Base-by-base conservation (phyloP, 2,797 vertebrate genomes). In the Sebastolobus altivelis region DNA sequence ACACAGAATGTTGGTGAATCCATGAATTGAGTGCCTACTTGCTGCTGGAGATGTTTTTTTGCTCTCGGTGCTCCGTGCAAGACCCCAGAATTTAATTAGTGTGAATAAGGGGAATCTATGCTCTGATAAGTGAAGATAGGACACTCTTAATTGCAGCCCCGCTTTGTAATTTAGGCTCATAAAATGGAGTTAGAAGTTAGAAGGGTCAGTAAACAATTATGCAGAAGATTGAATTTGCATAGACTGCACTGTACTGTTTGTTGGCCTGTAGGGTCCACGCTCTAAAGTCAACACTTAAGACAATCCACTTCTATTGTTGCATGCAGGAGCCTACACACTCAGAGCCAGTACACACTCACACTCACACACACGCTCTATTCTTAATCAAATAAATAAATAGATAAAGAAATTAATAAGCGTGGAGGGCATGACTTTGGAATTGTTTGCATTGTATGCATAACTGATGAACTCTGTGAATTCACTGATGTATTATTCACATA, bases 371-470 rank as follows among this genome's bases (percentile, higher is more conserved):
- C 12, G 4, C 25, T 35, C 33, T 25, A 5, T 78, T 71, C 61
- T 52, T 83, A 74, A 72, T 77, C 54, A 75, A 79, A 88, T 77
- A 78, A 65, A 80, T 65, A 78, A 65, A 86, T 16, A 74, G 60
- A 87, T 16, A 80, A 80, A 81, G 75, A 81, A 60, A 71, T 82
- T 43, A 76, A 77, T 84, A 31, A 49, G 67, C 31, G 4, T 60
- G 29, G 80, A 79, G 73, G 83, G 65, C 80, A 80, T 56, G 81
- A 86, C 86, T 87, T 89, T 87, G 79, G 60, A 31, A 65, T 46
- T 12, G 80, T 86, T 75, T 83, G 62, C 7, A 25, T 71, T 79
- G 72, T 58, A 27, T 75, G 81, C 76, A 87, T 80, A 78, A 71
- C 79, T 43, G 62, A 86, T 87, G 49, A 80, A 62, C 54, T 37